Evolutionary conservation across 1,140 invertebrate species (phyloP), one percentile per base, ranked within the genome.

Genomic region (Lepidostoma basale): DNA sequence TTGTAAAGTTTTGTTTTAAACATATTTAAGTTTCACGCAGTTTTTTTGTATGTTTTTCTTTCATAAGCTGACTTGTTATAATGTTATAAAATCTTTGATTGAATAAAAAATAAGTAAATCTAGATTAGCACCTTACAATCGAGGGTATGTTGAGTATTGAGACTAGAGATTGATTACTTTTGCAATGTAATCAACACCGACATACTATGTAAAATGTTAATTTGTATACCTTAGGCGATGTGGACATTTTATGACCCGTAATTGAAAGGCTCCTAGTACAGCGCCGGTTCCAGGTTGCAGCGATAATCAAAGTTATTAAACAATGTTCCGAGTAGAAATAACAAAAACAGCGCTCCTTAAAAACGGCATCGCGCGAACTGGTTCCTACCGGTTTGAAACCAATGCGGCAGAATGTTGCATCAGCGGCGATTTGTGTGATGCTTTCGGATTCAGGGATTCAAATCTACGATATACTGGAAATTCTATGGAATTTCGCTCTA

Each of bases 221-320:
- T 40, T 40, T 23, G 26, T 16, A 1, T 26, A 12, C 23, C 49
- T 1, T 9, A 22, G 22, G 39, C 54, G 10, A 59, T 12, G 23
- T 23, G 16, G 56, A n/a, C 16, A 60, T 42, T 40, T 60, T 40
- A 60, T 39, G 56, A 60, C 56, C 56, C 12, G 39, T 60, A 60
- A 60, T 60, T 60, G 56, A 60, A 60, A 60, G 56, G 36, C 23
- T 26, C 22, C 14, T 28, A 56, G 20, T 33, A 30, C 28, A 49
- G 23, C 45, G 20, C 14, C 45, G 20, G 20, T 16, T 58, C 44
- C 23, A 42, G 18, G 42, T 28, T 20, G 28, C 42, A 16, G 10
- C 23, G 25, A 30, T 47, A 62, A 62, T 62, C 42, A 62, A 62
- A 62, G 60, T 62, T 62, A 62, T 47, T 47, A 62, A 62, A 60